Percentiles rank a stretch among this genome's conserved stretches.
These are phyloP conservation scores for Schizopygopsis pylzovi DNA, from an alignment of 2,797 vertebrate genomes.

Conservation along the genomic window DNA sequence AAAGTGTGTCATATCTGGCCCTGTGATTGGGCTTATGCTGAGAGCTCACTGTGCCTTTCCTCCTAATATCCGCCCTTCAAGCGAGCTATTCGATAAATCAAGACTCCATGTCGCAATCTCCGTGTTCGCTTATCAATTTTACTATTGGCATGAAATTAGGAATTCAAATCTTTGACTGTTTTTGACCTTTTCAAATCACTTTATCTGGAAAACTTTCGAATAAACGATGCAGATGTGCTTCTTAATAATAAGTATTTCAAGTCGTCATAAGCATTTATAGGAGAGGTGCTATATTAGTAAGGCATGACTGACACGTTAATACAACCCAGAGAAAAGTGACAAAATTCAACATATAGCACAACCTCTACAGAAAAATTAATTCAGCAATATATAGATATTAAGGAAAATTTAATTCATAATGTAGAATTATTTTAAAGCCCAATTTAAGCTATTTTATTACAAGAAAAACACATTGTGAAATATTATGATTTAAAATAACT, in stretches of 20 bases:
- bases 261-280: not conserved
- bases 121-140: not conserved
- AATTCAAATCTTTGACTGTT: not conserved
- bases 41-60: slow-evolving; percentile 17
- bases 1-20: slow-evolving; percentile 47
- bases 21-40: slow-evolving; percentile 42
- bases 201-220: not conserved
- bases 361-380: not conserved
- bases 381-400: not conserved
- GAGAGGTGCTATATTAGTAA: not conserved
- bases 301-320: not conserved
- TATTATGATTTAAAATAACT: not conserved
- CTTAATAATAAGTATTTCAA: not conserved
- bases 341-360: not conserved
- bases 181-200: not conserved
- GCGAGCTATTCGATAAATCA: not conserved
- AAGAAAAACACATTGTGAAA: not conserved
- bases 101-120: not conserved
- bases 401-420: not conserved
- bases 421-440: too few species aligned
- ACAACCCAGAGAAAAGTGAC: not conserved
- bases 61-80: not conserved
- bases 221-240: not conserved
- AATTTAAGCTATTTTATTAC: not conserved
- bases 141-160: not conserved